Percentiles rank a stretch among this genome's conserved stretches.
phyloP scores from a whole-genome alignment of 2,797 vertebrate genomes.

The Scarus forsteni region DNA sequence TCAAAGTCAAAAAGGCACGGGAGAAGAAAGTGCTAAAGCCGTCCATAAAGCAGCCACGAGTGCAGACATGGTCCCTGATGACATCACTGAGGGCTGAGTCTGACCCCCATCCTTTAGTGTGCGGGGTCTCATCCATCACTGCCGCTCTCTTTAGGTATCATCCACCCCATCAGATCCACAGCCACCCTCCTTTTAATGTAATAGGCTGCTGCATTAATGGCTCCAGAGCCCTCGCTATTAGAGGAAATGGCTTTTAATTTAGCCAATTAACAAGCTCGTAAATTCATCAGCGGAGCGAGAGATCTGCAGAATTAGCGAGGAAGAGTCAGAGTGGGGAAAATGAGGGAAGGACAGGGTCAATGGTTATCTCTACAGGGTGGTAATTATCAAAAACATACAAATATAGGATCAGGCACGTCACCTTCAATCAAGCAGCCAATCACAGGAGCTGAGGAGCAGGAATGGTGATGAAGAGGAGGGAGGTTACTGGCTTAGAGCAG shows the following conservation, averaged over 20 bases:
- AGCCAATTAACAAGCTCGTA: slow-evolving; percentile 62
- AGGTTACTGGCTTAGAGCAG: slow-evolving; percentile 32
- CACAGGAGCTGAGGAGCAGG: slow-evolving; percentile 17
- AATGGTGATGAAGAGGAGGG: slow-evolving; percentile 35
- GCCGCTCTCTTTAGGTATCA: slow-evolving; percentile 14
- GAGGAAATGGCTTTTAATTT: slow-evolving; percentile 75
- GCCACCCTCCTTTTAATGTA: slow-evolving; percentile 32
- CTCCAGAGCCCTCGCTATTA: slow-evolving; percentile 57
- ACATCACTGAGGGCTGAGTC: slow-evolving; percentile 52
- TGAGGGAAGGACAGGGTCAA: slow-evolving; percentile 3
- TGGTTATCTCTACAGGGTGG: slow-evolving; percentile 11
- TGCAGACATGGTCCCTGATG: slow-evolving; percentile 45
- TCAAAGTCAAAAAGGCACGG: slow-evolving; percentile 69
- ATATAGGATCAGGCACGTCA: slow-evolving; percentile 9
- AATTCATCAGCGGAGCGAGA: slow-evolving; percentile 43
- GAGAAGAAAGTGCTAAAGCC: slow-evolving; percentile 47
- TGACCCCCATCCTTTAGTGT: slow-evolving; percentile 19
- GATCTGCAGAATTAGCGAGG: slow-evolving; percentile 17
- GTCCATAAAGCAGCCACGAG: slow-evolving; percentile 47
- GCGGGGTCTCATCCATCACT: slow-evolving; percentile 30
- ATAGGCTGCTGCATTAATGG: slow-evolving; percentile 55
- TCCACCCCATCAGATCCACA: slow-evolving; percentile 12
- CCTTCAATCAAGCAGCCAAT: slow-evolving; percentile 23
- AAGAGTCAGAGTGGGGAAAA: not conserved
- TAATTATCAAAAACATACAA: slow-evolving; percentile 32